Evolutionary conservation across 1,140 invertebrate species (phyloP).

Genomic region (Mactra quadrangularis): DNA sequence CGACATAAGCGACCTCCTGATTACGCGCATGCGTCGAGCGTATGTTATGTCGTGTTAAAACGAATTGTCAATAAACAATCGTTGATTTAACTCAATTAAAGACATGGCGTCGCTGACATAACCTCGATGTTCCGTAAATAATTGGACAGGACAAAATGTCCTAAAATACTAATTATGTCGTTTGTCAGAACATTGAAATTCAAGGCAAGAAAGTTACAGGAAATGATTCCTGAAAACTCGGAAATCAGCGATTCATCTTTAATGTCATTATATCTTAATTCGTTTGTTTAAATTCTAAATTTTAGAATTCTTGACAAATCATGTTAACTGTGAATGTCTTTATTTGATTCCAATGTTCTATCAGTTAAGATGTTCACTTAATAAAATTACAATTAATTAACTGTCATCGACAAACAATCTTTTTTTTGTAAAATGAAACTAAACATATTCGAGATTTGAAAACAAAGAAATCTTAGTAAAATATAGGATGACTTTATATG

Average conservation of each 20-base stretch:
- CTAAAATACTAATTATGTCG: slow-evolving; percentile 36
- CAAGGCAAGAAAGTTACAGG: neutral
- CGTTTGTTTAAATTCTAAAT: no score
- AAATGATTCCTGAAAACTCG: slow-evolving; percentile 10
- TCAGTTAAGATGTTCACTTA: no score
- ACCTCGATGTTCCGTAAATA: slow-evolving; percentile 37
- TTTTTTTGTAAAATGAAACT: no score
- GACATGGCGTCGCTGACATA: slow-evolving; percentile 27
- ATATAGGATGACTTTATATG: no score
- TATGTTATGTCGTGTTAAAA: slow-evolving; percentile 26
- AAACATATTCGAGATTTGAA: no score
- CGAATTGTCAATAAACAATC: slow-evolving; percentile 15
- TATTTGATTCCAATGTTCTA: no score
- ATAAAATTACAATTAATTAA: no score
- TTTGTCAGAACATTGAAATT: slow-evolving; percentile 15
- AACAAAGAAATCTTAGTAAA: no score
- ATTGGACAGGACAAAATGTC: slow-evolving; percentile 6
- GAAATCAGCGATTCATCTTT: slow-evolving; percentile 31
- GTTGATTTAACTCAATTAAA: slow-evolving; percentile 52
- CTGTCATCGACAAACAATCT: no score
- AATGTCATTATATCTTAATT: no score
- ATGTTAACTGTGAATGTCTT: no score
- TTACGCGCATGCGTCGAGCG: neutral
- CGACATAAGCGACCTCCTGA: slow-evolving; percentile 25
- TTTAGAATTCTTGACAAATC: no score